phyloP scores from a whole-genome alignment of 1,140 invertebrate species.

The Caenorhabditis briggsae region DNA sequence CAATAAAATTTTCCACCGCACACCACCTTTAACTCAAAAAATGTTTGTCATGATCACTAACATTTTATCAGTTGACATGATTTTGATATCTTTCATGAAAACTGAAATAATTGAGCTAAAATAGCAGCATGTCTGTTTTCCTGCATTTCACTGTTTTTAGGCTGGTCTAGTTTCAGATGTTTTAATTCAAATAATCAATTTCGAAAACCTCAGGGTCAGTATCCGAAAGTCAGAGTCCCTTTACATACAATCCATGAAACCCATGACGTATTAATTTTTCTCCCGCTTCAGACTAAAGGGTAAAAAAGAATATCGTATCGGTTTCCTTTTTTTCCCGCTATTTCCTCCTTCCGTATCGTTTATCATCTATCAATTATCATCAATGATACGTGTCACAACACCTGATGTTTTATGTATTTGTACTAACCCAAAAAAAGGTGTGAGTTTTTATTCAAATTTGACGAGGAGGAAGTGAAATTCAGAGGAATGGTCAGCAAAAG shows the following conservation, averaged over 20 bases:
- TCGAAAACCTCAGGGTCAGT: too few relatives aligned
- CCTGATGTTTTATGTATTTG: neutral
- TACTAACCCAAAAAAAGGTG: neutral
- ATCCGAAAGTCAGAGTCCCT: too few relatives aligned
- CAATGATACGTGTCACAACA: neutral
- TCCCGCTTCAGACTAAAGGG: neutral
- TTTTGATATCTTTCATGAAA: too few relatives aligned
- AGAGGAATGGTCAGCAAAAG: neutral
- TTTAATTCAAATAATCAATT: too few relatives aligned
- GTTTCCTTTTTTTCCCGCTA: neutral
- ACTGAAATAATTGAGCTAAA: too few relatives aligned
- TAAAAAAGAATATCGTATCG: neutral
- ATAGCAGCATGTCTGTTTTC: too few relatives aligned
- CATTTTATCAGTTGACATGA: too few relatives aligned
- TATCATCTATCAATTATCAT: conserved; percentile 42
- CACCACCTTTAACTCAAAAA: too few relatives aligned
- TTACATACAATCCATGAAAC: neutral
- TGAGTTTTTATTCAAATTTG: neutral
- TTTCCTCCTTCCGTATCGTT: neutral
- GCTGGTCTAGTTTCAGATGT: too few relatives aligned
- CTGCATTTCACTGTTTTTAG: too few relatives aligned
- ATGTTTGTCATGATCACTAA: too few relatives aligned
- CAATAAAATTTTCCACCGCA: too few relatives aligned
- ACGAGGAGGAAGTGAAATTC: neutral
- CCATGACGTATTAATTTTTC: neutral